Conservation (phyloP, 1,140 invertebrate genomes). For the Oryctes rhinoceros region DNA sequence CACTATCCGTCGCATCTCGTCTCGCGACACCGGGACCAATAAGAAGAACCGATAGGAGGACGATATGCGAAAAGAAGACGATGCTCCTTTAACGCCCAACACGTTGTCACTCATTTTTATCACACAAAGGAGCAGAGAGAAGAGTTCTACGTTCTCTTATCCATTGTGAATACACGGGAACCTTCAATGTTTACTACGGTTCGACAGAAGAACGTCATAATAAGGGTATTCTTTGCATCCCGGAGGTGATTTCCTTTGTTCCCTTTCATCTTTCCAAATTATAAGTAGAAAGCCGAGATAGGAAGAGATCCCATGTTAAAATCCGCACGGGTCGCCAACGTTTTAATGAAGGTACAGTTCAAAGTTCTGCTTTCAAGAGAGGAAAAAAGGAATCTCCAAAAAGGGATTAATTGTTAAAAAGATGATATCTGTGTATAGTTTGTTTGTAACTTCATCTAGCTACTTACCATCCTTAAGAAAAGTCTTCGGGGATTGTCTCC, state of each 20-base stretch:
- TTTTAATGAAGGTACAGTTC: slow-evolving; percentile 30
- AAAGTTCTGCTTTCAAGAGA: neutral
- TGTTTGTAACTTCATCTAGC: slow-evolving; percentile 2
- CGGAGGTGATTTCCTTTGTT: slow-evolving; percentile 35
- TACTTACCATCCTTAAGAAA: too few relatives aligned
- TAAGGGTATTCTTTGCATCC: slow-evolving; percentile 35
- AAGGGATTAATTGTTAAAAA: slow-evolving; percentile 19
- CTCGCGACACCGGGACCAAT: neutral
- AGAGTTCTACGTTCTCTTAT: neutral
- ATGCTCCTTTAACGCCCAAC: neutral
- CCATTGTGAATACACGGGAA: slow-evolving; percentile 14
- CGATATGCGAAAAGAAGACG: neutral
- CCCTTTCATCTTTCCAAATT: slow-evolving; percentile 34
- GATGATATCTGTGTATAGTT: neutral
- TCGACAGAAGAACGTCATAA: slow-evolving; percentile 15
- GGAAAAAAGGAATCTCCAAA: neutral
- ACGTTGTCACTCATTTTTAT: slow-evolving; percentile 29
- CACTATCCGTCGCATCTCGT: slow-evolving; percentile 15
- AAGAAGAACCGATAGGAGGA: too few relatives aligned
- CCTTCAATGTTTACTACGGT: slow-evolving; percentile 32
- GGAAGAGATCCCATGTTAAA: slow-evolving; percentile 22
- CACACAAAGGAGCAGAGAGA: slow-evolving; percentile 26
- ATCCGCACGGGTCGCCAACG: slow-evolving; percentile 11
- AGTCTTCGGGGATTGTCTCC: too few relatives aligned
- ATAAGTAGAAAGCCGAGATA: slow-evolving; percentile 32